These are phyloP conservation scores for Paramuricea clavata DNA, from an alignment of 92 coral and sea anemone genomes.

Conservation along the genomic window DNA sequence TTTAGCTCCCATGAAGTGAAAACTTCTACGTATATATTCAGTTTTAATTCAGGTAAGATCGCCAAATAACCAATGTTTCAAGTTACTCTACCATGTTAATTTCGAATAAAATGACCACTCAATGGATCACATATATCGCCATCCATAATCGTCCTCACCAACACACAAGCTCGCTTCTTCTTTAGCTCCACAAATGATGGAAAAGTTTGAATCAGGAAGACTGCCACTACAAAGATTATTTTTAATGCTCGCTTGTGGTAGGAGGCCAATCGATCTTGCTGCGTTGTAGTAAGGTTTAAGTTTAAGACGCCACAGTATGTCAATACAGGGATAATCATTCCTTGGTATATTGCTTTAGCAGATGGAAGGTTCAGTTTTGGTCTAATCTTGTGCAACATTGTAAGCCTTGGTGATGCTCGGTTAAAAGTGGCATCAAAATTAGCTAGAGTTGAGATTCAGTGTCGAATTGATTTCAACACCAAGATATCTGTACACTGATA, in stretches of 20 bases:
- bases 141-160: neutral
- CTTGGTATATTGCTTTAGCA: neutral
- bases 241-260: neutral
- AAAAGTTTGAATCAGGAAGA: neutral
- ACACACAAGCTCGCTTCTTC: neutral
- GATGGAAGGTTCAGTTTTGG: neutral
- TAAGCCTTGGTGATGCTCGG: neutral
- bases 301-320: neutral
- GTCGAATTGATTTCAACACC: conserved; percentile 5
- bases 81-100: neutral
- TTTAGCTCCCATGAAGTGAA: conserved; percentile 39
- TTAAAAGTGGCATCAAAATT: neutral
- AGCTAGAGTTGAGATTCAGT: neutral
- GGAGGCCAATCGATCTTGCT: neutral
- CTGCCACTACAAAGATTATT: neutral
- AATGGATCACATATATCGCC: neutral
- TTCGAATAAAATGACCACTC: neutral
- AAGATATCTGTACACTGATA: conserved; percentile 25
- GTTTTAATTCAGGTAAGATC: neutral
- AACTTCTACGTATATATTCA: conserved; percentile 29
- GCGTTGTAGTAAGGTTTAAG: neutral
- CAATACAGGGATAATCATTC: conserved; percentile 9
- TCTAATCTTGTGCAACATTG: neutral
- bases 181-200: conserved; percentile 1
- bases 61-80: neutral